A percentile compares a stretch with the other conserved stretches of the same genome.
Evolutionary conservation across 2,113 vertebrate genomes (phyloP).

Genomic region (Ictalurus punctatus): DNA sequence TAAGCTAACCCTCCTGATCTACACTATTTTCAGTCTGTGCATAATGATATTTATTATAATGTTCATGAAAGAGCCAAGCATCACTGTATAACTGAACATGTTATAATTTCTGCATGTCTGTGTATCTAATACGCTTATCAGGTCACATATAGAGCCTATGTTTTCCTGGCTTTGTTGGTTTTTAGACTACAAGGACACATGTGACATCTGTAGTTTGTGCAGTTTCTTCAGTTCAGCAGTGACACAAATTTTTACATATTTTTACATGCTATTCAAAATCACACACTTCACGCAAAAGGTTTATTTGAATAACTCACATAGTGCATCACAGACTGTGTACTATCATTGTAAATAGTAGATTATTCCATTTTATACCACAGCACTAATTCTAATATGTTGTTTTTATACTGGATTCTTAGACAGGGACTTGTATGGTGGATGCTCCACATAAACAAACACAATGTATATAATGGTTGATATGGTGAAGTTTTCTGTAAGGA

Average conservation of each 20-base stretch:
- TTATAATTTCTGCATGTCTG: background rate
- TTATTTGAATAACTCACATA: background rate
- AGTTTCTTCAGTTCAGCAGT: background rate
- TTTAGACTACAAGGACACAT: background rate
- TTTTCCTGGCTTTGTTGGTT: background rate
- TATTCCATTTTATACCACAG: background rate
- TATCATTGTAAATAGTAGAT: background rate
- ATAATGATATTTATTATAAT: background rate
- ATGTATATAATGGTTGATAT: background rate
- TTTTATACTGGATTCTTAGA: background rate
- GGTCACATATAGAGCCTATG: background rate
- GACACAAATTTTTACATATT: background rate
- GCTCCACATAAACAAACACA: background rate
- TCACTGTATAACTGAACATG: background rate
- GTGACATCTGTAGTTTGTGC: background rate
- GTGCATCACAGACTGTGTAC: background rate
- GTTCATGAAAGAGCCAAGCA: background rate
- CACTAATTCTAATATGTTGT: background rate
- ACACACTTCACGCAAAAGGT: background rate
- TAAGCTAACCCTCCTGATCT: background rate
- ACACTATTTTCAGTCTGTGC: background rate
- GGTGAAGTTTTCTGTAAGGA: background rate
- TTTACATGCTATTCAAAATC: background rate
- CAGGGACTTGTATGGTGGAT: background rate
- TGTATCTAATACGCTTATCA: background rate